These are phyloP conservation scores for Neolamprologus brichardi DNA, from an alignment of 2,113 vertebrate genomes.

Conservation along the genomic window DNA sequence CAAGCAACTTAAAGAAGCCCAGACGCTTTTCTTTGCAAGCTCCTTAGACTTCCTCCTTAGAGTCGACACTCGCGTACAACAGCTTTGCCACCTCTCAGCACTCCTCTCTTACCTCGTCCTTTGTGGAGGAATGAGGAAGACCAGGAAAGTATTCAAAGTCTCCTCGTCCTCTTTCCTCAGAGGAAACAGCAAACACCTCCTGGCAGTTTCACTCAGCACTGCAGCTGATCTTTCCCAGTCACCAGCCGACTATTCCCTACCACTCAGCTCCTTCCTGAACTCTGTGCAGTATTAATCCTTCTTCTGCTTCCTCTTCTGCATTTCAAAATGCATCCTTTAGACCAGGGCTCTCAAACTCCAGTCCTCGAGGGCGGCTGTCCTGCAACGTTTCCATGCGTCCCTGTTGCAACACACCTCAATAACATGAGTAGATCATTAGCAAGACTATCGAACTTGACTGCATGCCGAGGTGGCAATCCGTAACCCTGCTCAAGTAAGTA, in stretches of 20 bases:
- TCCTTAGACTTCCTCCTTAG: rapidly evolving
- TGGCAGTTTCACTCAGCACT: not conserved
- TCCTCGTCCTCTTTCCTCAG: not conserved
- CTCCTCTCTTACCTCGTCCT: not conserved
- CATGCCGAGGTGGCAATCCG: rapidly evolving
- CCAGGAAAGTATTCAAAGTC: not conserved
- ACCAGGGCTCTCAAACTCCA: not conserved
- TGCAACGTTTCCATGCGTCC: rapidly evolving
- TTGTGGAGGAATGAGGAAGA: not conserved
- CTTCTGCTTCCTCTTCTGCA: not conserved
- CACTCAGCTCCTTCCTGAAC: not conserved
- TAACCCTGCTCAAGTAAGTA: not conserved
- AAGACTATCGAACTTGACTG: not conserved
- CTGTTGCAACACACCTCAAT: not conserved
- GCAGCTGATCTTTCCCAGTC: not conserved
- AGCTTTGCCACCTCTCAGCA: not conserved
- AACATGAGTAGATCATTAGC: not conserved
- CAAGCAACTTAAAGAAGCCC: not conserved
- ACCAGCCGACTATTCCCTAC: not conserved
- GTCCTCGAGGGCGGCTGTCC: rapidly evolving
- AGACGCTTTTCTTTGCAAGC: not conserved
- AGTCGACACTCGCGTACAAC: rapidly evolving
- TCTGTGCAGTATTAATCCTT: not conserved
- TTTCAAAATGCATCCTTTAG: not conserved
- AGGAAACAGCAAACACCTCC: not conserved